A percentile compares a stretch with the other conserved stretches of the same genome.
These are phyloP conservation scores for Morone saxatilis DNA, from an alignment of 2,113 vertebrate genomes.

Conservation along the genomic window DNA sequence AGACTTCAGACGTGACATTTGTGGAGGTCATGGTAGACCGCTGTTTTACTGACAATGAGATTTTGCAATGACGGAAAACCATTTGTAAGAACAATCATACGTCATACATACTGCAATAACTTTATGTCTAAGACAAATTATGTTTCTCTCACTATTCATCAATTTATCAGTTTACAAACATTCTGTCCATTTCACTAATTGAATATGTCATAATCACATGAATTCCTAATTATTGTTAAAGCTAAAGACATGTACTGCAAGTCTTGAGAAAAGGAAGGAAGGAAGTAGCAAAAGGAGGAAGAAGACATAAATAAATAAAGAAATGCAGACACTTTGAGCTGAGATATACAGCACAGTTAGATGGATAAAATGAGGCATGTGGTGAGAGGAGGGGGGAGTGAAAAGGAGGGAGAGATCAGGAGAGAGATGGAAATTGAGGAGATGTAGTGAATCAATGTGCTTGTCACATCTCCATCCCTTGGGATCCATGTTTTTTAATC, in stretches of 20 bases:
- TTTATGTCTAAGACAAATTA: constrained; percentile 24
- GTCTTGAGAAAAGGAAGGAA: not conserved
- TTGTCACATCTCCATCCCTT: constrained; percentile 79
- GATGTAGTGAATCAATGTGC: constrained; percentile 80
- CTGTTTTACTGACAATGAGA: constrained; percentile 43
- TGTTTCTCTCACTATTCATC: constrained; percentile 20
- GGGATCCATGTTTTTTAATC: constrained; percentile 84
- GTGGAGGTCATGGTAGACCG: constrained; percentile 17
- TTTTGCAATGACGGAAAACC: constrained; percentile 35
- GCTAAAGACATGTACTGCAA: not conserved
- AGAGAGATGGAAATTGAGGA: constrained; percentile 65
- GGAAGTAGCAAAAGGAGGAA: not conserved
- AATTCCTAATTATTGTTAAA: not conserved
- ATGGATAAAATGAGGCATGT: constrained; percentile 47
- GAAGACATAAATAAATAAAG: not conserved
- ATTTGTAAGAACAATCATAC: constrained; percentile 23
- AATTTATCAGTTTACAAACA: not conserved
- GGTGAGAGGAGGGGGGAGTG: constrained; percentile 46
- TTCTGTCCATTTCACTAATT: constrained; percentile 15
- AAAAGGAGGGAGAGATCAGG: constrained; percentile 37
- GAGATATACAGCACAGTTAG: constrained; percentile 16
- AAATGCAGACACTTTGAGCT: not conserved
- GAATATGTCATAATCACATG: constrained; percentile 10
- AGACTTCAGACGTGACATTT: constrained; percentile 48
- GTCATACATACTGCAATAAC: constrained; percentile 7